Evolutionary conservation across 2,113 vertebrate species (phyloP).

Genomic region (Dinomys branickii): DNA sequence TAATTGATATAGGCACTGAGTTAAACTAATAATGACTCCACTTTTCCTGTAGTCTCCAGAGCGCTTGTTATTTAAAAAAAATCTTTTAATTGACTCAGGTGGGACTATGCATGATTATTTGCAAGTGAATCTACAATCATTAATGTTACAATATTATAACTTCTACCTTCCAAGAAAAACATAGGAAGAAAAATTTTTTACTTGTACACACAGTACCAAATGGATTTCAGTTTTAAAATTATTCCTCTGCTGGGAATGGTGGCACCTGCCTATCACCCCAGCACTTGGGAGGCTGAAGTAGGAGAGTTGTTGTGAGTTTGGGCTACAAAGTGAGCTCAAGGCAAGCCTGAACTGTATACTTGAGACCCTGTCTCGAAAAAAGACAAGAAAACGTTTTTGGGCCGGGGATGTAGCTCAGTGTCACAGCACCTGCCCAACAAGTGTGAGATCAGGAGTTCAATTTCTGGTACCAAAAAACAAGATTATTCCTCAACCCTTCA

Average conservation of each 20-base stretch:
- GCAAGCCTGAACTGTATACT: too few relatives aligned
- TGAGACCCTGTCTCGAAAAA: too few relatives aligned
- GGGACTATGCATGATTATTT: constrained; percentile 55
- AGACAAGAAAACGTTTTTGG: too few relatives aligned
- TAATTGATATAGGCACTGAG: not conserved
- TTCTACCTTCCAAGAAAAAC: not conserved
- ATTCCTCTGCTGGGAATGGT: too few relatives aligned
- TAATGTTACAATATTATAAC: not conserved
- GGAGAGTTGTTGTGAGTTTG: too few relatives aligned
- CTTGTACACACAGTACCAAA: not conserved
- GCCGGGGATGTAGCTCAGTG: too few relatives aligned
- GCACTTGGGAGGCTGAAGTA: too few relatives aligned
- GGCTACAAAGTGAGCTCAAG: too few relatives aligned
- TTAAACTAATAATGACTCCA: not conserved
- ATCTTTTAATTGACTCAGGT: constrained; percentile 58
- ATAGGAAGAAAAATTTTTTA: not conserved
- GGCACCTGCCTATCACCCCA: too few relatives aligned
- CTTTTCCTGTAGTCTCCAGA: constrained; percentile 1
- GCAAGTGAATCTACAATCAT: not conserved
- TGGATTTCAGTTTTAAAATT: not conserved
- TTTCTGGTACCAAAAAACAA: too few relatives aligned
- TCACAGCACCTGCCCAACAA: too few relatives aligned
- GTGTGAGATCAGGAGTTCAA: too few relatives aligned
- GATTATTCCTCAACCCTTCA: not conserved
- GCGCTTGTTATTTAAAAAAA: not conserved